Percentiles rank a stretch among this genome's conserved stretches.
Conservation (phyloP, 1,140 invertebrate species). For the Trachelipus rathkii region DNA sequence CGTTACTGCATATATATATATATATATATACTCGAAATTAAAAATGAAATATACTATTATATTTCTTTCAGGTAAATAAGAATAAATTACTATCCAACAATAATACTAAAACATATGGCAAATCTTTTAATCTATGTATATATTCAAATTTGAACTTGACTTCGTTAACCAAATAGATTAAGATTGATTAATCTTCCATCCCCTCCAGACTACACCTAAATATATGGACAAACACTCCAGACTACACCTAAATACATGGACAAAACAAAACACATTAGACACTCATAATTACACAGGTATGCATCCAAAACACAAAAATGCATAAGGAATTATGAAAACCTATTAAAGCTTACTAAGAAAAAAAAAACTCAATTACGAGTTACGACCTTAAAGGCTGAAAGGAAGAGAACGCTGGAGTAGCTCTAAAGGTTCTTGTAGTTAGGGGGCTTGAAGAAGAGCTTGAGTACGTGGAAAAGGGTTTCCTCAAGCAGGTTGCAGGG, state of each 20-base stretch:
- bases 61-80: too few relatives aligned
- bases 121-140: too few relatives aligned
- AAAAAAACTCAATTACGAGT: background rate
- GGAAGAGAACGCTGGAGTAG: background rate
- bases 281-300: background rate
- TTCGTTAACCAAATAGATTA: too few relatives aligned
- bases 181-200: too few relatives aligned
- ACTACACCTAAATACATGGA: background rate
- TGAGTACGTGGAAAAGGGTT: background rate
- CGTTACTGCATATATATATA: too few relatives aligned
- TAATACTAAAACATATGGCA: too few relatives aligned
- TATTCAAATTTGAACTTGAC: too few relatives aligned
- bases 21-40: too few relatives aligned
- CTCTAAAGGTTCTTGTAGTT: background rate
- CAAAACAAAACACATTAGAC: background rate
- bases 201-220: background rate
- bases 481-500: background rate
- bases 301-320: background rate
- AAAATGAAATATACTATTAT: too few relatives aligned
- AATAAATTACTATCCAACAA: too few relatives aligned
- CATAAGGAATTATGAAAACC: background rate
- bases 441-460: background rate
- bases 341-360: background rate
- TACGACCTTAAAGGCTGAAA: background rate
- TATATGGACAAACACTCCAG: background rate